Percentiles rank a stretch among this genome's conserved stretches.
phyloP scores from a whole-genome alignment of 2,113 vertebrate genomes.

The Azemiops feae region DNA sequence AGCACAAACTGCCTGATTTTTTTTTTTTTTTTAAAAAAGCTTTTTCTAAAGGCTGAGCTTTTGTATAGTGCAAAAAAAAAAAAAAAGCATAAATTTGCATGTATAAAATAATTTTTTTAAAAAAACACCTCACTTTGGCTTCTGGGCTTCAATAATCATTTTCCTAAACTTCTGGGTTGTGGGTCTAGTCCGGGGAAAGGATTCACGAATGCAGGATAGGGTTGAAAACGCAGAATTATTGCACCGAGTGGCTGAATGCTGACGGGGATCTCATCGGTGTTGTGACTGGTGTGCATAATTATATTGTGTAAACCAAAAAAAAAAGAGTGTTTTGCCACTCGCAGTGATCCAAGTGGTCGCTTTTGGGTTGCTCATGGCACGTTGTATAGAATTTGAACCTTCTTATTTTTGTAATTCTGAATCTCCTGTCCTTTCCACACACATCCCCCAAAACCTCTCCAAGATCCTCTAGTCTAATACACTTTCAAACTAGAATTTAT shows the following conservation, averaged over 20 bases:
- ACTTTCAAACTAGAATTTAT: neutral
- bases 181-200: neutral
- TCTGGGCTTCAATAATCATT: conserved; percentile 30
- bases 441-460: too few relatives aligned
- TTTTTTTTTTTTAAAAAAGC: too few relatives aligned
- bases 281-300: conserved; percentile 58
- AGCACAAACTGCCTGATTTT: too few relatives aligned
- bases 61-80: neutral
- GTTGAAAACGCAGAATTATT: neutral
- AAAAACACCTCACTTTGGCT: neutral
- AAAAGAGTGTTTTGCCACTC: conserved; percentile 21
- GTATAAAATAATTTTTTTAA: conserved; percentile 23
- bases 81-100: conserved; percentile 18
- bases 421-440: neutral
- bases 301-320: conserved; percentile 48
- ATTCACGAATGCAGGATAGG: conserved; percentile 4
- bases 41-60: too few relatives aligned
- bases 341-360: neutral
- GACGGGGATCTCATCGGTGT: conserved; percentile 14
- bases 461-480: neutral
- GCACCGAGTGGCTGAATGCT: conserved; percentile 55
- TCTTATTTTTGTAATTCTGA: neutral
- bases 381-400: neutral
- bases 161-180: neutral
- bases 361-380: conserved; percentile 3